Percentiles rank a stretch among this genome's conserved stretches.
phyloP scores from a whole-genome alignment of 2,888 invertebrate species.

The Chesias legatella region DNA sequence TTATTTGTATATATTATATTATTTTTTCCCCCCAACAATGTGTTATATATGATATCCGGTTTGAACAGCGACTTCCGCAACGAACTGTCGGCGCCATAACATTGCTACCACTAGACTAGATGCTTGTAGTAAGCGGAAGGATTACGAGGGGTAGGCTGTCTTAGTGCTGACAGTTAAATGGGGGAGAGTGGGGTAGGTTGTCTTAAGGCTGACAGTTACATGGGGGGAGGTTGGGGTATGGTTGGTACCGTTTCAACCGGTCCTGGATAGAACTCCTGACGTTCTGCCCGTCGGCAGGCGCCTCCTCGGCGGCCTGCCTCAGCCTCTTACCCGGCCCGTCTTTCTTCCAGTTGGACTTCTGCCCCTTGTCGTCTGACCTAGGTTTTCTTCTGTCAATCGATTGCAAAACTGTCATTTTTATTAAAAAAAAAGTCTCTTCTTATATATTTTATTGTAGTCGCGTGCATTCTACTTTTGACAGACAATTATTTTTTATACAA shows the following conservation, averaged over 20 bases:
- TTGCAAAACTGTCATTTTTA: slow-evolving; percentile 34
- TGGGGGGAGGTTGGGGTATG: slow-evolving; percentile 20
- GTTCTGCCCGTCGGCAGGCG: slow-evolving; percentile 48
- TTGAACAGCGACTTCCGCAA: no score
- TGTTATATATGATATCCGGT: no score
- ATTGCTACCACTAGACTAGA: no score
- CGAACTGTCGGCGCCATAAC: no score
- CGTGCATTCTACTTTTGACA: no score
- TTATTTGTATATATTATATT: no score
- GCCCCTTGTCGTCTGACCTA: slow-evolving; percentile 49
- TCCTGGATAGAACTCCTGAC: slow-evolving; percentile 54
- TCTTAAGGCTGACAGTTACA: no score
- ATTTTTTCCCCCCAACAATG: no score
- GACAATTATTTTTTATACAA: no score
- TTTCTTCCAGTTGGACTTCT: slow-evolving; percentile 54
- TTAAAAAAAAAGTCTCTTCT: slow-evolving; percentile 12
- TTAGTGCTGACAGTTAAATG: no score
- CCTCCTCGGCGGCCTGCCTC: slow-evolving; percentile 60
- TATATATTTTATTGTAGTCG: slow-evolving; percentile 4
- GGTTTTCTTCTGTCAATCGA: slow-evolving; percentile 71
- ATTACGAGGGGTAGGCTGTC: no score
- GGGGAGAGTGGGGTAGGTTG: no score
- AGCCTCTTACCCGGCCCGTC: slow-evolving; percentile 61
- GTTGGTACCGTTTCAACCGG: slow-evolving; percentile 66
- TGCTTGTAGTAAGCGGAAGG: background rate